Base-by-base conservation (phyloP, 2,113 vertebrate genomes). In the Apodemus sylvaticus region DNA sequence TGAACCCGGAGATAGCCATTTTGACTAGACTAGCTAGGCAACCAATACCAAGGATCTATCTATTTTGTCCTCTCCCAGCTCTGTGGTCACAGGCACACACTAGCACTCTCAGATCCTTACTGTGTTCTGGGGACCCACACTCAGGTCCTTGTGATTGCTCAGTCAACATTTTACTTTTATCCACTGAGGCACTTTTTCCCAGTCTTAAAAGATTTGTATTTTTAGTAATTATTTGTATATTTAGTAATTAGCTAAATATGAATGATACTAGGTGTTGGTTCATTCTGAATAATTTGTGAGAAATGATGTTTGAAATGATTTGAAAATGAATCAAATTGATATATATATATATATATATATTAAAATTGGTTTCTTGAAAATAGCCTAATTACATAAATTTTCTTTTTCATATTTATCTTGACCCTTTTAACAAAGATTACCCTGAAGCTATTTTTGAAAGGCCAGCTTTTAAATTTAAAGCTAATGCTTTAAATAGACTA, bases 401-500 rank as follows among this genome's bases (percentile, higher is more conserved):
- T n/a, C 60, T 68, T 94, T 74, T 94, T 85, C 29, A 39, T 81
- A 11, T 58, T 89, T 95, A 86, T 77, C 42, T 86, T 82, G 36
- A 9, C 3, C 86, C 26, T 81, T 77, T 73, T 82, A 20, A 68
- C 74, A 92, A 79, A 48, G 19, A 71, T 71, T 92, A 86, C 20
- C 53, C 77, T 62, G 13, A 77, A 91, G 26, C 42, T 62, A 34
- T 48, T 48, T 66, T 66, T 19, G 42, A 86, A 86, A 71, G 76
- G 22, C 66, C 55, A 94, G 20, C 31, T 13, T 92, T 96, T 93
- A 89, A 73, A 93, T 96, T 96, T 87, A 93, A 76, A 92, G 81
- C 51, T 92, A 85, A 74, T 87, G 42, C 90, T 70, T 58, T 97
- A 87, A 95, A 93, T 19, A 91, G 66, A 93, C 58, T 93, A 16